Percentiles rank a stretch among this genome's conserved stretches.
These are phyloP conservation scores for Lanistes nyassanus DNA, from an alignment of 1,140 invertebrate genomes.

Conservation along the genomic window DNA sequence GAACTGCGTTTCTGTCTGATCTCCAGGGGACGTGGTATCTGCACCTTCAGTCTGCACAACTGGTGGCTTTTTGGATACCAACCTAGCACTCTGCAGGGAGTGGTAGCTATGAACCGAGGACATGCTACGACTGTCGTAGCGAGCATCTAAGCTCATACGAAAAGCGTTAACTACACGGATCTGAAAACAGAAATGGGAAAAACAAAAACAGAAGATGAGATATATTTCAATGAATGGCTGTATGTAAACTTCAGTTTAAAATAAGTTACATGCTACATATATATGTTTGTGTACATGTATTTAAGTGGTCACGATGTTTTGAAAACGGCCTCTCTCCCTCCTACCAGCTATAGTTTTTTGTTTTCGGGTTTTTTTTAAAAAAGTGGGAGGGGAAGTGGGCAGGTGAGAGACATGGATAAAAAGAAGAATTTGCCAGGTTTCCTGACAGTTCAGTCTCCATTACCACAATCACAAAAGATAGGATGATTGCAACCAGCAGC, in stretches of 20 bases:
- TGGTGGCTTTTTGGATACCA: constrained; percentile 17
- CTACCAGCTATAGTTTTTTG: no score
- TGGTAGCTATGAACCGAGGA: constrained; percentile 64
- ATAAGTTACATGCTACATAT: no score
- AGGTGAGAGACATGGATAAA: no score
- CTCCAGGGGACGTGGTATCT: background rate
- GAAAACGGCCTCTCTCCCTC: no score
- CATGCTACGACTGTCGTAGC: constrained; percentile 77
- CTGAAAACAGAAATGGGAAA: constrained; percentile 73
- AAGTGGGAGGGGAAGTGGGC: background rate
- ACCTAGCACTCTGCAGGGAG: constrained; percentile 55
- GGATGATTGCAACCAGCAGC: no score
- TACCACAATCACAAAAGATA: no score
- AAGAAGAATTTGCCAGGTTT: no score
- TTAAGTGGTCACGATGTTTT: no score
- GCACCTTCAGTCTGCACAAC: background rate
- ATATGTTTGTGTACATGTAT: no score
- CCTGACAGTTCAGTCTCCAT: no score
- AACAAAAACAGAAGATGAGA: constrained; percentile 39
- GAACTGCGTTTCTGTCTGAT: constrained; percentile 20
- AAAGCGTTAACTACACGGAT: constrained; percentile 99
- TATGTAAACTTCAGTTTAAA: no score
- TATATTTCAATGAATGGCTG: background rate
- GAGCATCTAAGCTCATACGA: constrained; percentile 96
- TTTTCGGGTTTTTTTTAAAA: background rate